Percentiles rank a stretch among this genome's conserved stretches.
Evolutionary conservation across 2,888 invertebrate genomes (phyloP).

Genomic region (Leucozona laternaria): DNA sequence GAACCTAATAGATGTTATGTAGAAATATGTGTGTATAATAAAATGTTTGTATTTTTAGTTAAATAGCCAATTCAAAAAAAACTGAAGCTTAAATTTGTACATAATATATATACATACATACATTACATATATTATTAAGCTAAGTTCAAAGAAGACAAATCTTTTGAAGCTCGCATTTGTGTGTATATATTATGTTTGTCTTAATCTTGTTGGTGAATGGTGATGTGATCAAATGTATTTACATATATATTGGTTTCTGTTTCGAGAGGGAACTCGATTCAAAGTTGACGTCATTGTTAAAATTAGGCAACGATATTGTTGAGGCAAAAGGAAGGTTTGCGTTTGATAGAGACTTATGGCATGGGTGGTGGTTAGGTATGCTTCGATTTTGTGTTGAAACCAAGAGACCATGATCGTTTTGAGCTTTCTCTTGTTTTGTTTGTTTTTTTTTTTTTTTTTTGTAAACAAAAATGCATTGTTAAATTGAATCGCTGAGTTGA

Average conservation of each 20-base stretch:
- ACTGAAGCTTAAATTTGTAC: not conserved
- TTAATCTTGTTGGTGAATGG: slow-evolving; percentile 30
- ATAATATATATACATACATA: no score
- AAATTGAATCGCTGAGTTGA: no score
- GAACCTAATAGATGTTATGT: not conserved
- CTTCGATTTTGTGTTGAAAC: slow-evolving; percentile 27
- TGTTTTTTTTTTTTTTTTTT: not conserved
- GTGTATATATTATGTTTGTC: not conserved
- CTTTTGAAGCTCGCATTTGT: not conserved
- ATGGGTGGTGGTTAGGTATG: slow-evolving; percentile 34
- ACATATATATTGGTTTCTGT: slow-evolving; percentile 5
- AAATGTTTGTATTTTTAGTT: not conserved
- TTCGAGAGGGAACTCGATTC: slow-evolving; percentile 27
- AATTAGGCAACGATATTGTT: slow-evolving; percentile 55
- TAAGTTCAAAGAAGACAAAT: not conserved
- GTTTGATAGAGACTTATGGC: no score
- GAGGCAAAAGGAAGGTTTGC: not conserved
- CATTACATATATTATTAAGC: no score
- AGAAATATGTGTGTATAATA: not conserved
- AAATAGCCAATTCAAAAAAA: not conserved
- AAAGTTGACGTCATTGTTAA: slow-evolving; percentile 73
- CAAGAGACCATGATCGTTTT: not conserved
- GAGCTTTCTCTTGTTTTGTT: slow-evolving; percentile 1
- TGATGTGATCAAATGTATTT: slow-evolving; percentile 28
- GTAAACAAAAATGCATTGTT: not conserved